Percentiles rank a stretch among this genome's conserved stretches.
Conservation (phyloP, 2,888 invertebrate species). For the Caenorhabditis sp. region DNA sequence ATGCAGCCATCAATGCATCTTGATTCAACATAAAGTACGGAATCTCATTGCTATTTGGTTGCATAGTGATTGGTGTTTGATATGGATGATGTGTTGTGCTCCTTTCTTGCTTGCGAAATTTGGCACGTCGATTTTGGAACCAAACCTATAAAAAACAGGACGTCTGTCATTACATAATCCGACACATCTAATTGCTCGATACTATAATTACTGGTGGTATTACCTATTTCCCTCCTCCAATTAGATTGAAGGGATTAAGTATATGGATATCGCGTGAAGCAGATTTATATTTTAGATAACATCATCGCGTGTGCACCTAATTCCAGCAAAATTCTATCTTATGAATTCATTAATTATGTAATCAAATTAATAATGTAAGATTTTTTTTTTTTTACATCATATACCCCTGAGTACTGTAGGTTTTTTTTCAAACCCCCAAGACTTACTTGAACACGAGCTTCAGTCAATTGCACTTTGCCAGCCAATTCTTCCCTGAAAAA, state of each 20-base stretch:
- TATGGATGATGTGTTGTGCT: conserved; percentile 47
- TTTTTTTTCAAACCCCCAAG: conserved; percentile 1
- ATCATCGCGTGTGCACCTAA: conserved; percentile 26
- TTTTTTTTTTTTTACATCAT: conserved; percentile 2
- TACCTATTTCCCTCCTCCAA: background rate
- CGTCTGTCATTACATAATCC: conserved; percentile 1
- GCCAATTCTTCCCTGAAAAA: conserved; percentile 71
- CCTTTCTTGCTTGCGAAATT: conserved; percentile 62
- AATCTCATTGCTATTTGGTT: conserved; percentile 25
- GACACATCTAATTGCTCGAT: background rate
- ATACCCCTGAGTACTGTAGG: background rate
- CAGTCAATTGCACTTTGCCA: conserved; percentile 67
- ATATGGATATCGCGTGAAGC: conserved; percentile 42
- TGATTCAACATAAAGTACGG: conserved; percentile 46
- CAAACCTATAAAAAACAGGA: conserved; percentile 51
- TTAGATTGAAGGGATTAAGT: background rate
- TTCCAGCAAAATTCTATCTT: background rate
- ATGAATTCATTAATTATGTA: background rate
- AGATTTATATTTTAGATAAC: conserved; percentile 33
- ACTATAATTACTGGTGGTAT: conserved; percentile 22
- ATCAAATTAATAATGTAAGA: background rate
- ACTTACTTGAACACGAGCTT: conserved; percentile 70
- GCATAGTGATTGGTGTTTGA: conserved; percentile 34
- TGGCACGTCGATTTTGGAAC: conserved; percentile 70
- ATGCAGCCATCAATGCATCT: conserved; percentile 37